Base-by-base conservation (phyloP, 2,888 invertebrate species). In the Palloptera scutellata region DNA sequence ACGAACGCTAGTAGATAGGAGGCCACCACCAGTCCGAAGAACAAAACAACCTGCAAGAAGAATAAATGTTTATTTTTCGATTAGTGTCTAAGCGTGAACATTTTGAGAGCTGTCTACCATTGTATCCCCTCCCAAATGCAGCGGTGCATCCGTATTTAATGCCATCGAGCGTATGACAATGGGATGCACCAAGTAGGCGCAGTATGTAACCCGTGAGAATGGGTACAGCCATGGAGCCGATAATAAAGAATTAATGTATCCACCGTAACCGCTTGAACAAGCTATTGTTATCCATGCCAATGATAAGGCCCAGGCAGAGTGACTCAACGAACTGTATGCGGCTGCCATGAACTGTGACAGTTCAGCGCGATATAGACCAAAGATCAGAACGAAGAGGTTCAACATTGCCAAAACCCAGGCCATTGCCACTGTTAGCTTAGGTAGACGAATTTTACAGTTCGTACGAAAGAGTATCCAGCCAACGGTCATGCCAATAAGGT, bases 391-490 rank as follows among this genome's bases (percentile, higher is more conserved):
- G 72, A 92, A 85, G 13, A 94, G 86, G 72, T 90, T 90, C 1
- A 87, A 87, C 55, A 89, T 84, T 63, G 93, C 90, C 52, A 89
- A 81, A 1, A 86, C 81, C 95, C 95, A 95, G 30, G 93, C 94
- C 3, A 89, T 84, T 53, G 86, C 81, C 15, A 92, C 89, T 71
- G 89, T 89, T 17, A 89, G 79, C 89, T 92, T 84, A 4, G 86
- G 89, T 88, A 94, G 90, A 71, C 89, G 88, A 17, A 94, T 89
- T 82, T 91, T 91, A 83, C 93, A 90, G 80, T 93, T 91, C 40
- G 92, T 93, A 84, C 92, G 92, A 82, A 92, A 94, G 19, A 95
- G 86, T 70, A 92, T 89, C 91, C 94, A 95, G 0, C 94, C 94
- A 0, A 91, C 90, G 17, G 89, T 87, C 93, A 95, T 94, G 73